A percentile compares a stretch with the other conserved stretches of the same genome.
These are phyloP conservation scores for Chloebia gouldiae DNA, from an alignment of 2,113 vertebrate species.

Conservation along the genomic window DNA sequence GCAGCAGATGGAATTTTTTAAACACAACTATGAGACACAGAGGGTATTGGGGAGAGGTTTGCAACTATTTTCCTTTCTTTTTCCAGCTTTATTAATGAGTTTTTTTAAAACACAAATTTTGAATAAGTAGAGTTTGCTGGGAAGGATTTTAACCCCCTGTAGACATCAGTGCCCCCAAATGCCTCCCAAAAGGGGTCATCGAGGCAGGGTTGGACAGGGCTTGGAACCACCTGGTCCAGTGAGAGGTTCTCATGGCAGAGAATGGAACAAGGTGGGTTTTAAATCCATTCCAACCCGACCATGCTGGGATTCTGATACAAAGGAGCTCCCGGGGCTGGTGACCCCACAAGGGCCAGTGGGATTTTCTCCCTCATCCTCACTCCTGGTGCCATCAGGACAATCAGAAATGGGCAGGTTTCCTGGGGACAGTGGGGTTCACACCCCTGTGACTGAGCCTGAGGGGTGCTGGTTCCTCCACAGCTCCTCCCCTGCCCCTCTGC, in stretches of 20 bases:
- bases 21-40: fast-evolving
- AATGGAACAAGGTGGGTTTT: not conserved
- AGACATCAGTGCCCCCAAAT: not conserved
- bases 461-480: not conserved
- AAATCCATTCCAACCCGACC: not conserved
- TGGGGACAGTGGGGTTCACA: fast-evolving
- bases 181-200: not conserved
- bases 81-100: fast-evolving
- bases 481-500: not conserved
- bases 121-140: not conserved
- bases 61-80: no score
- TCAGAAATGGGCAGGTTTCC: fast-evolving
- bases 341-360: not conserved
- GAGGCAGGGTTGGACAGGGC: fast-evolving
- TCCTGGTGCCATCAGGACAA: not conserved
- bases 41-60: not conserved
- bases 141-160: not conserved
- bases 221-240: not conserved
- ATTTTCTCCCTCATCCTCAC: not conserved
- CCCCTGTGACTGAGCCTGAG: not conserved
- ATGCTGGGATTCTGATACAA: not conserved
- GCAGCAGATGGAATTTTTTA: not conserved
- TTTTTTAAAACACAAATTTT: not conserved
- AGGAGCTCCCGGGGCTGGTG: fast-evolving
- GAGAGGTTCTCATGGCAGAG: not conserved